A percentile compares a stretch with the other conserved stretches of the same genome.
These are phyloP conservation scores for Cerastis rubricosa DNA, from an alignment of 2,888 invertebrate genomes.

Conservation along the genomic window DNA sequence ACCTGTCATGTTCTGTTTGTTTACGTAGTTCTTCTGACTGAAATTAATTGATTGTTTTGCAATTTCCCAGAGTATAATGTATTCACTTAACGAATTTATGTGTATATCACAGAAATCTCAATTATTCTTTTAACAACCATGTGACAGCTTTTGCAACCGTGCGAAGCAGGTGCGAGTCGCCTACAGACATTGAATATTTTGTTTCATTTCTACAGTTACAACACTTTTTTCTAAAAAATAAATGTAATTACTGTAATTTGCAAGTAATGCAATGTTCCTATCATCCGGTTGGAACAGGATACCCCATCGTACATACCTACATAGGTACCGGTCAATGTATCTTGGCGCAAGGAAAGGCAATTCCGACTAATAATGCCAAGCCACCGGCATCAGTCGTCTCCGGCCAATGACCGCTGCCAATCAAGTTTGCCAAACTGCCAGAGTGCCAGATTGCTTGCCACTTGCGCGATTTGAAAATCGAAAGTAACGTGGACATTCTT, in stretches of 20 bases:
- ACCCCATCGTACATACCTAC: conserved; percentile 5
- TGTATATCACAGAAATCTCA: neutral
- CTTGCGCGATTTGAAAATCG: conserved; percentile 46
- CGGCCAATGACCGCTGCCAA: conserved; percentile 62
- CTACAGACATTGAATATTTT: neutral
- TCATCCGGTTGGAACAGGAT: conserved; percentile 21
- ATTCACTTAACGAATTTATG: neutral
- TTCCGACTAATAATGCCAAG: conserved; percentile 54
- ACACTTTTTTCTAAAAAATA: neutral
- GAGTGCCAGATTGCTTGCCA: conserved; percentile 29
- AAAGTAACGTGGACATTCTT: conserved; percentile 38
- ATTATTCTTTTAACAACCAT: neutral
- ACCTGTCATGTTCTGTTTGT: neutral
- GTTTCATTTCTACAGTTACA: neutral
- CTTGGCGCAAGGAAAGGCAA: conserved; percentile 54
- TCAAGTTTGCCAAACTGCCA: conserved; percentile 65
- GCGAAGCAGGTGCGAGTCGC: neutral
- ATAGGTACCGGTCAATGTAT: conserved; percentile 48
- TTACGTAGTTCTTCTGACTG: neutral
- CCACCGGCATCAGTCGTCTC: conserved; percentile 45
- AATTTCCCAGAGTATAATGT: neutral
- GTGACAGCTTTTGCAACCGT: neutral
- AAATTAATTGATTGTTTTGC: neutral
- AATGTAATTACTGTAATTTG: neutral
- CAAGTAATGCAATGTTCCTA: neutral